A percentile compares a stretch with the other conserved stretches of the same genome.
Evolutionary conservation across 2,888 invertebrate genomes (phyloP).

Genomic region (Morpho achilles): DNA sequence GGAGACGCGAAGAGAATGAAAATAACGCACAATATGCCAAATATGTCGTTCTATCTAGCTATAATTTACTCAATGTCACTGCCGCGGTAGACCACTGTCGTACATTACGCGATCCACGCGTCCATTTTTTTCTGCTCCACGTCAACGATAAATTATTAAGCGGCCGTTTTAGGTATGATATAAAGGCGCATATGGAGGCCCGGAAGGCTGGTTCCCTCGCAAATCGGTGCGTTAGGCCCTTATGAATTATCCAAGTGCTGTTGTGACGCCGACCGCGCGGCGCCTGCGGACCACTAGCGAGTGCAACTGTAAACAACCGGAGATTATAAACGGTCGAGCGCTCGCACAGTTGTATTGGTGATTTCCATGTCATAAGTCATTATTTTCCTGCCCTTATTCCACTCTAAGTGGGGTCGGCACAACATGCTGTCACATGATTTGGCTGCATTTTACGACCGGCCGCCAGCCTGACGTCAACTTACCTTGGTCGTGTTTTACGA

Average conservation of each 20-base stretch:
- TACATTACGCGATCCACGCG: conserved; percentile 9
- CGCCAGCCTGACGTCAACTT: too few species aligned
- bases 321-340: conserved; percentile 46
- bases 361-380: neutral
- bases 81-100: conserved; percentile 9
- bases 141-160: conserved; percentile 32
- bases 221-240: conserved; percentile 45
- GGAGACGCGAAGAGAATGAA: neutral
- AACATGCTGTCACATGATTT: too few species aligned
- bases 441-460: too few species aligned
- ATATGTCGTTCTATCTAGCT: neutral
- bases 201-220: conserved; percentile 49
- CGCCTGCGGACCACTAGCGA: conserved; percentile 49
- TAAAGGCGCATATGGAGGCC: conserved; percentile 42
- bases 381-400: too few species aligned
- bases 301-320: conserved; percentile 49
- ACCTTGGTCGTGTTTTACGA: too few species aligned
- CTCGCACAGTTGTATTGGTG: conserved; percentile 5
- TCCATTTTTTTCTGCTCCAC: conserved; percentile 21
- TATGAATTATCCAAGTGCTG: conserved; percentile 72
- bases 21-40: neutral
- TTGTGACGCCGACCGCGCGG: conserved; percentile 51
- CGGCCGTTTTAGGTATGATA: conserved; percentile 48
- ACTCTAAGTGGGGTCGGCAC: too few species aligned
- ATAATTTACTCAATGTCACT: conserved; percentile 14